Evolutionary conservation across 2,113 vertebrate species (phyloP).

Genomic region (Uropsilus gracilis): DNA sequence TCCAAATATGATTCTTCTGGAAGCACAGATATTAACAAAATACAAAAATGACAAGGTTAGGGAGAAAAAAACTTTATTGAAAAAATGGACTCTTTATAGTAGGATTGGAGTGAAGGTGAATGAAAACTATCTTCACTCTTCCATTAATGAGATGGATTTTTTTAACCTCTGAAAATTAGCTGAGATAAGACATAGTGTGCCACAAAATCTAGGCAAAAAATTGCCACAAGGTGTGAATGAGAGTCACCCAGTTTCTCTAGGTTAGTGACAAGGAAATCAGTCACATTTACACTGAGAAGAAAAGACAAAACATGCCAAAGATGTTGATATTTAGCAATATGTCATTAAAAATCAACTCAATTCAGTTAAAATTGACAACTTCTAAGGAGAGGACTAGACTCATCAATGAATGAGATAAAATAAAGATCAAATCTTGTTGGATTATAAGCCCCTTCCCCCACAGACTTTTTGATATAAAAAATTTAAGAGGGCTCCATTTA

Average conservation of each 20-base stretch:
- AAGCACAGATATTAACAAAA: not conserved
- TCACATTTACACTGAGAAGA: not conserved
- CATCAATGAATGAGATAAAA: not conserved
- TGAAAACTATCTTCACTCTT: not conserved
- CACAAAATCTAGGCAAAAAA: constrained; percentile 1
- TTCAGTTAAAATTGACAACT: not conserved
- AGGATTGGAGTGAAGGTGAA: not conserved
- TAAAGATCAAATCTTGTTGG: not conserved
- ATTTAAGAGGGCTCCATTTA: not conserved
- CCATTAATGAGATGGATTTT: not conserved
- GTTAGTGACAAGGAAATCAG: not conserved
- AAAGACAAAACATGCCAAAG: not conserved
- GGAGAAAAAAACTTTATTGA: not conserved
- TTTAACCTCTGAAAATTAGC: constrained; percentile 43
- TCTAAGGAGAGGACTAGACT: not conserved
- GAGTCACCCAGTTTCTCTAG: not conserved
- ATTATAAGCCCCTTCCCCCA: not conserved
- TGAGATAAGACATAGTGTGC: constrained; percentile 22
- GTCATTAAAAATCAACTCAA: not conserved
- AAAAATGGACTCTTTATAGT: not conserved
- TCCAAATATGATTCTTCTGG: not conserved
- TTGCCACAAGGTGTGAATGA: not conserved
- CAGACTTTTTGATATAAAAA: not conserved
- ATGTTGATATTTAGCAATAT: constrained; percentile 7
- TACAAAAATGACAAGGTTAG: constrained; percentile 15